Conservation (phyloP, 2,888 invertebrate genomes). For the Rhimphoctona megacephalus region DNA sequence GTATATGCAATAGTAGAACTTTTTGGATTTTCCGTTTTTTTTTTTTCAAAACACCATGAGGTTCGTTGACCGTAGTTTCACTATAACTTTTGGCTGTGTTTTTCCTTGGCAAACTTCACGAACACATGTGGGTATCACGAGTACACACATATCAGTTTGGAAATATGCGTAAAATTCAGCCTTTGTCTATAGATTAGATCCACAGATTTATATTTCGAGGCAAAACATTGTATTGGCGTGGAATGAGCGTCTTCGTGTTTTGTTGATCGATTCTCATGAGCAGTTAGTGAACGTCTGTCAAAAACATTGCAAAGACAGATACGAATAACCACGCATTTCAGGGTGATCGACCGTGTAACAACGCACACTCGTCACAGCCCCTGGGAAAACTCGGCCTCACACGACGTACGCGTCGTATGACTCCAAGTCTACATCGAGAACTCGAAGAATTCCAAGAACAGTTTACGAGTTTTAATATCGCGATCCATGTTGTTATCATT, state of each 20-base stretch:
- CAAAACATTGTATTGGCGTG: neutral
- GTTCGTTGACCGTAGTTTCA: neutral
- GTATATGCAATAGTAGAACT: neutral
- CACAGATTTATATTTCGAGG: slow-evolving; percentile 2
- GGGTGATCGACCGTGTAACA: slow-evolving; percentile 48
- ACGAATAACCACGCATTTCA: neutral
- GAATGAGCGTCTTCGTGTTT: slow-evolving; percentile 15
- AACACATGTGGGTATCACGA: neutral
- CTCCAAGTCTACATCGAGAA: slow-evolving; percentile 45
- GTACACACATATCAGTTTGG: neutral
- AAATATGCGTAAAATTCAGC: neutral
- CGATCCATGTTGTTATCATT: neutral
- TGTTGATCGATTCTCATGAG: slow-evolving; percentile 52
- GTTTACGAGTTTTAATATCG: neutral
- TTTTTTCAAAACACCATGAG: neutral
- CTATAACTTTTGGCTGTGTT: neutral
- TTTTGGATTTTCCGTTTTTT: neutral
- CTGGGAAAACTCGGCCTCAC: slow-evolving; percentile 41
- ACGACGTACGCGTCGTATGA: neutral
- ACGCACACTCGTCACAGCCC: slow-evolving; percentile 52
- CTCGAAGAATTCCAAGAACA: neutral
- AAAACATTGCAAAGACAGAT: slow-evolving; percentile 43
- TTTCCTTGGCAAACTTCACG: neutral
- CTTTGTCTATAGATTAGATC: slow-evolving; percentile 10
- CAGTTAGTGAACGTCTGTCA: slow-evolving; percentile 41